phyloP scores from a whole-genome alignment of 2,888 invertebrate genomes.

The Diarsia dahlii region DNA sequence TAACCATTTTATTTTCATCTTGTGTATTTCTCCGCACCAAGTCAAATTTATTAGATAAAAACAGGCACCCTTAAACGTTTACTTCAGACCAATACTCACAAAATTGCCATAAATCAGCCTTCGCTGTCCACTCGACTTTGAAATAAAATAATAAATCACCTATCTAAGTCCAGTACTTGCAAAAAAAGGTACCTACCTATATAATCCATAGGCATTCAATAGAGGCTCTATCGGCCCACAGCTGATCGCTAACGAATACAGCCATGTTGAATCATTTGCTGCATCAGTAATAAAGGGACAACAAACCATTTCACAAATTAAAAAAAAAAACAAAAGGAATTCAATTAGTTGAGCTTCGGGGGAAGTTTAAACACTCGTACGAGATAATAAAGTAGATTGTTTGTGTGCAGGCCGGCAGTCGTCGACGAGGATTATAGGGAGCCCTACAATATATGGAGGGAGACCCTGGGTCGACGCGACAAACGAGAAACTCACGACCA shows the following conservation, averaged over 20 bases:
- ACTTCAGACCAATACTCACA: not conserved
- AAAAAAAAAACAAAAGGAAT: constrained; percentile 37
- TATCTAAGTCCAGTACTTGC: constrained; percentile 31
- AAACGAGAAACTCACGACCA: constrained; percentile 84
- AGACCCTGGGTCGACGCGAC: constrained; percentile 86
- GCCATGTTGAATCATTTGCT: constrained; percentile 19
- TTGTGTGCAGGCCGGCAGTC: constrained; percentile 83
- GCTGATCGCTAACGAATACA: constrained; percentile 28
- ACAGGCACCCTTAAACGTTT: not conserved
- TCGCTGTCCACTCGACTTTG: constrained; percentile 26
- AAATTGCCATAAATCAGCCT: constrained; percentile 32
- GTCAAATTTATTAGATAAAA: not conserved
- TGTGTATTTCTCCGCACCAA: not conserved
- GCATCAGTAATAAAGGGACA: constrained; percentile 3
- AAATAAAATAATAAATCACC: constrained; percentile 44
- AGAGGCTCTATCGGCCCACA: not conserved
- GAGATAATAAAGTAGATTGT: constrained; percentile 44
- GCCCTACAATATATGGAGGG: constrained; percentile 88
- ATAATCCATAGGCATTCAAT: constrained; percentile 24
- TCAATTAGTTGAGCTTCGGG: constrained; percentile 36
- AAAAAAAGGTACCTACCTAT: constrained; percentile 41
- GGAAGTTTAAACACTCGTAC: constrained; percentile 32
- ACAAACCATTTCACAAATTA: constrained; percentile 27
- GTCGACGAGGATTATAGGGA: constrained; percentile 88
- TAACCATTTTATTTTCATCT: not conserved